Evolutionary conservation across 2,797 vertebrate genomes (phyloP).

Genomic region (Sebastiscus tertius): DNA sequence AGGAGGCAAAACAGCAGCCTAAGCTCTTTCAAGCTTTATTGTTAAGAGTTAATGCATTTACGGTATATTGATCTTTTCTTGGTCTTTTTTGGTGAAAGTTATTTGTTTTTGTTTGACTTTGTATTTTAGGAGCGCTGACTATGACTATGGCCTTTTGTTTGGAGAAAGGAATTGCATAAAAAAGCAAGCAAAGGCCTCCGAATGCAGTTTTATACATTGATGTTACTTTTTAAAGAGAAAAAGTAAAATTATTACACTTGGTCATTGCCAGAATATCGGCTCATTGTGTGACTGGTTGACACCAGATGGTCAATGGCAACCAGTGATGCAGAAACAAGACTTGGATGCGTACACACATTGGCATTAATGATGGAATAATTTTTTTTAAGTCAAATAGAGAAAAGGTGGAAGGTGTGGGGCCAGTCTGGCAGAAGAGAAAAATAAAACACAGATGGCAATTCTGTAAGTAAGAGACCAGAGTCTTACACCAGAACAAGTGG

Average conservation of each 20-base stretch:
- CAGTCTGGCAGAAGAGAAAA: not conserved
- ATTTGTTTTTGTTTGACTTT: not conserved
- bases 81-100: too few relatives aligned
- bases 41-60: not conserved
- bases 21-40: too few relatives aligned
- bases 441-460: not conserved
- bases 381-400: not conserved
- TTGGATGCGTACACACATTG: not conserved
- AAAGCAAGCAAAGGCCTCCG: not conserved
- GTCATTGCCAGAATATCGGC: not conserved
- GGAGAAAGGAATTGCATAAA: not conserved
- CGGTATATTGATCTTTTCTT: too few relatives aligned
- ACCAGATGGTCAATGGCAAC: not conserved
- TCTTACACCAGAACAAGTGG: not conserved
- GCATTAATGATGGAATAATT: not conserved
- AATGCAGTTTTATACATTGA: not conserved
- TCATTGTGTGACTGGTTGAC: not conserved
- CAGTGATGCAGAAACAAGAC: not conserved
- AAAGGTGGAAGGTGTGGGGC: not conserved
- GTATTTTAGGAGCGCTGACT: not conserved
- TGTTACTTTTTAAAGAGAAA: not conserved
- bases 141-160: not conserved
- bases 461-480: not conserved
- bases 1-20: not conserved
- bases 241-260: not conserved